Conservation (phyloP, 2,797 vertebrate species). For the Rhabdomys pumilio region DNA sequence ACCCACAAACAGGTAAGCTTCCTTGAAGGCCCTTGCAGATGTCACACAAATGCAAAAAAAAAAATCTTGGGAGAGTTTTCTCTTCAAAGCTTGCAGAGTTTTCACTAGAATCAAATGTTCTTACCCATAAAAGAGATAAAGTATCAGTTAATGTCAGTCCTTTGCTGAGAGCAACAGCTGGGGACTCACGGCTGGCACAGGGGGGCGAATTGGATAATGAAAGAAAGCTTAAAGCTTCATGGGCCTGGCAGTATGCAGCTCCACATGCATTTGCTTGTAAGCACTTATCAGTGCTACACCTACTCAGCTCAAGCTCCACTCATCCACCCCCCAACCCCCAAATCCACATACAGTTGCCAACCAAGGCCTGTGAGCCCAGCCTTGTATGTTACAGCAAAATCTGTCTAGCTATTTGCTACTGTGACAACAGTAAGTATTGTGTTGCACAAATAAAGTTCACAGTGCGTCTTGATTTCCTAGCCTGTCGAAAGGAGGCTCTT, state of each 20-base stretch:
- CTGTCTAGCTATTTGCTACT: neutral
- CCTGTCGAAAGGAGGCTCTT: neutral
- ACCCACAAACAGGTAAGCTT: constrained; percentile 15
- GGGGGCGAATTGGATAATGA: constrained; percentile 64
- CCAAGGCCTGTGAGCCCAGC: neutral
- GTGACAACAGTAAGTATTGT: neutral
- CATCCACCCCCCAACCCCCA: rapidly evolving
- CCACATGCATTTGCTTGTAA: neutral
- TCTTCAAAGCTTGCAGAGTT: constrained; percentile 64
- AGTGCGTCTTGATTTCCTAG: neutral
- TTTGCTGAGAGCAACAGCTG: constrained; percentile 78
- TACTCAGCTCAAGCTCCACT: neutral
- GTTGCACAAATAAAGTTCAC: neutral
- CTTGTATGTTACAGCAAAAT: neutral
- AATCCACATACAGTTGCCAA: neutral
- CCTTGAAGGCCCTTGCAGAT: constrained; percentile 49
- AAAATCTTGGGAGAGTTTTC: constrained; percentile 61
- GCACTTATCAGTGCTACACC: neutral
- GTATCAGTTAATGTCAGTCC: constrained; percentile 70
- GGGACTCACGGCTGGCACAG: constrained; percentile 54
- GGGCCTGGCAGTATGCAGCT: constrained; percentile 9
- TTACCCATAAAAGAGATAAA: constrained; percentile 74
- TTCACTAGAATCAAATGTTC: constrained; percentile 68
- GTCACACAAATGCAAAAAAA: constrained; percentile 56
- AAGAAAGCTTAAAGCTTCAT: constrained; percentile 38